Conservation (phyloP, 2,888 invertebrate species). For the Therioaphis trifolii region DNA sequence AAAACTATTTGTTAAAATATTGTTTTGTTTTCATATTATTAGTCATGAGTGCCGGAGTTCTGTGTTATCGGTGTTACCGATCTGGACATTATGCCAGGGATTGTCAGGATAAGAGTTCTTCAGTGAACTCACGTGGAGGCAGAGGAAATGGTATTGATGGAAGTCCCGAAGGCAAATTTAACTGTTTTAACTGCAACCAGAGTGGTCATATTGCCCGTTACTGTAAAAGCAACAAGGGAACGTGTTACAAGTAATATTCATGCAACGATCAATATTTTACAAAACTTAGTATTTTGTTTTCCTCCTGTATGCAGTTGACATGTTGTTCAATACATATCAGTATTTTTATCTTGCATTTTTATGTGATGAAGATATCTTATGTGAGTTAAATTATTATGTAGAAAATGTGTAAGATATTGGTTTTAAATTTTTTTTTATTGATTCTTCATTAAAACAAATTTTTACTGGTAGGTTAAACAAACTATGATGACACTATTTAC, state of each 20-base stretch:
- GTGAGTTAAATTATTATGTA: too few relatives aligned
- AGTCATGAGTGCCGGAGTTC: constrained; percentile 67
- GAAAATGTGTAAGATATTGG: too few relatives aligned
- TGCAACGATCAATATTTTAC: too few relatives aligned
- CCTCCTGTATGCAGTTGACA: too few relatives aligned
- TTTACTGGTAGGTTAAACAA: too few relatives aligned
- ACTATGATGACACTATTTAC: background rate
- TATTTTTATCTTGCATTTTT: too few relatives aligned
- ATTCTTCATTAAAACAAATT: too few relatives aligned
- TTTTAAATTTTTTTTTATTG: too few relatives aligned
- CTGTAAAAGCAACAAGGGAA: constrained; percentile 81
- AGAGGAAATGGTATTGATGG: constrained; percentile 82
- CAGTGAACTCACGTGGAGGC: constrained; percentile 78
- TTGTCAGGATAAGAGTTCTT: constrained; percentile 71
- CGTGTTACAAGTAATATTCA: constrained; percentile 86
- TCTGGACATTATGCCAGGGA: constrained; percentile 79
- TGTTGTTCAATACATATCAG: too few relatives aligned
- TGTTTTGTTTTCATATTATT: background rate
- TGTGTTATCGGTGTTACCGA: constrained; percentile 77
- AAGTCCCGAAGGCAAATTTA: constrained; percentile 68
- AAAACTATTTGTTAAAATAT: background rate
- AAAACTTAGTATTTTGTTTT: too few relatives aligned
- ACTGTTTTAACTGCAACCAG: constrained; percentile 92
- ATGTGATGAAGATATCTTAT: too few relatives aligned
- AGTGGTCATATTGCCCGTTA: constrained; percentile 95